Percentiles rank a stretch among this genome's conserved stretches.
Conservation (phyloP, 2,797 vertebrate genomes). For the Amphiprion clarkii region DNA sequence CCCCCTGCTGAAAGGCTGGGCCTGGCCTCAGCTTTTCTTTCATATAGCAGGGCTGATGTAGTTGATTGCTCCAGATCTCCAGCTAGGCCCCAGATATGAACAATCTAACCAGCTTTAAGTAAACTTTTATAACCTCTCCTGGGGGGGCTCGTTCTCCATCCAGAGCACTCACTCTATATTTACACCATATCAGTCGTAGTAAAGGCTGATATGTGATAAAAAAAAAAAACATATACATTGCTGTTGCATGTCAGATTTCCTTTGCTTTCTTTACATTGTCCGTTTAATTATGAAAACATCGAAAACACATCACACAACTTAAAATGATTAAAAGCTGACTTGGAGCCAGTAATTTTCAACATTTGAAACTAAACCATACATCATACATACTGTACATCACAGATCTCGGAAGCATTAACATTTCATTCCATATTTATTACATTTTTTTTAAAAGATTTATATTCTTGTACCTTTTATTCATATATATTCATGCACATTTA, state of each 20-base stretch:
- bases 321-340: constrained; percentile 1
- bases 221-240: constrained; percentile 25
- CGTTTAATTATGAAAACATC: constrained; percentile 7
- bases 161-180: constrained; percentile 53
- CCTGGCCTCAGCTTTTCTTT: constrained; percentile 71
- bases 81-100: constrained; percentile 74
- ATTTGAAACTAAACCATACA: background rate
- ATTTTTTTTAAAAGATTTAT: constrained; percentile 3
- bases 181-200: constrained; percentile 36
- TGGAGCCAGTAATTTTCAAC: background rate
- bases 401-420: constrained; percentile 26
- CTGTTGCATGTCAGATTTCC: background rate
- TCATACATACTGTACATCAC: constrained; percentile 33
- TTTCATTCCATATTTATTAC: constrained; percentile 19
- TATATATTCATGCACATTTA: constrained; percentile 1
- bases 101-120: constrained; percentile 69
- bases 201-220: constrained; percentile 18
- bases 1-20: constrained; percentile 69
- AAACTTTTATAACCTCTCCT: constrained; percentile 68
- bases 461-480: constrained; percentile 12
- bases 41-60: constrained; percentile 64
- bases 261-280: constrained; percentile 9
- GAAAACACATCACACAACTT: background rate
- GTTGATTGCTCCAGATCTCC: constrained; percentile 74
- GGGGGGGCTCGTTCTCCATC: constrained; percentile 47